Evolutionary conservation across 2,888 invertebrate species (phyloP), one percentile per base, ranked within the genome.

Genomic region (Andricus quercusramuli): DNA sequence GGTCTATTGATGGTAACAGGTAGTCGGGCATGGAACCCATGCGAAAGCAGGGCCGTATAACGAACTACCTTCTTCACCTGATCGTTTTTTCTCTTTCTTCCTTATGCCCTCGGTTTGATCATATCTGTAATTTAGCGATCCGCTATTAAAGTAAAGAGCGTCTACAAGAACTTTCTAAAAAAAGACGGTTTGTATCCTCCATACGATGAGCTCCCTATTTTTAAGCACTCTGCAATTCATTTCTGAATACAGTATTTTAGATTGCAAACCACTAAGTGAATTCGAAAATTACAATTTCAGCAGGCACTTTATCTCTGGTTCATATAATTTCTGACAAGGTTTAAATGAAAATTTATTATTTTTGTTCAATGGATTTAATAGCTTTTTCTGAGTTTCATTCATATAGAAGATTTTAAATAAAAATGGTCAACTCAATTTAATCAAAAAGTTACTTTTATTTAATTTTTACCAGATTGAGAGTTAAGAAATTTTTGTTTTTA

Each of bases 1-100:
- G 89, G 88, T 89, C 86, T 90, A 88, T 88, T 86, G 85, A 89
- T 87, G 88, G 84, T 80, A 83, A 70, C 11, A 64, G 44, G 11
- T 15, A 15, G 79, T 78, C 79, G 81, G 78, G 83, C 86, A 85
- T 84, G 87, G 84, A 84, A 84, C 80, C 82, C 85, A 85, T 83
- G 83, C 84, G 83, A 89, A 87, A 86, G 82, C 82, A 82, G 83
- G 64, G 17, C 17, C 17, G 41, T 74, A 64, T 67, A 76, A 78
- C 79, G 80, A 64, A 59, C 32, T 65, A 66, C 37, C 32, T 66
- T 66, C 41, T 41, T 41, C n/a, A 13, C 13, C n/a, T 66, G 29
- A 66, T 66, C 37, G 37, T 66, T 5, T 20, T 22, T 66, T 66
- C 20, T 51, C 2, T n/a, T 41, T 66, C 66, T 66, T 66, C n/a